phyloP scores from a whole-genome alignment of 1,140 invertebrate genomes.

The Hyles euphorbiae region DNA sequence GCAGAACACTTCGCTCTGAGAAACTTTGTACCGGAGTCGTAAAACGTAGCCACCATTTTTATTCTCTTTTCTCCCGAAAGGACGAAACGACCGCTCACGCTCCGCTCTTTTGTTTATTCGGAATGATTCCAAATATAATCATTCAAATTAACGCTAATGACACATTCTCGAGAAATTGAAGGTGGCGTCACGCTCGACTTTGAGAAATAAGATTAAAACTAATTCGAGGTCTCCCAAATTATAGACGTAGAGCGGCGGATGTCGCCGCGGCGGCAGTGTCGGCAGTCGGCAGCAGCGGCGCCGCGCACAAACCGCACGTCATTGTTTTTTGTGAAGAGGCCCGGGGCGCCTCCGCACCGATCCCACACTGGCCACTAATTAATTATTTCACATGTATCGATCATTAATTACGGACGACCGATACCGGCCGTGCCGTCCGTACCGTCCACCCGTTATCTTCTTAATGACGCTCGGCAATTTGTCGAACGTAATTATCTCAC shows the following conservation, averaged over 20 bases:
- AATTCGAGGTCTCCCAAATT: slow-evolving; percentile 72
- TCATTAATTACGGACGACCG: slow-evolving; percentile 69
- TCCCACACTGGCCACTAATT: slow-evolving; percentile 61
- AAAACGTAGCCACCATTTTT: slow-evolving; percentile 12
- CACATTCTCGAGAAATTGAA: slow-evolving; percentile 50
- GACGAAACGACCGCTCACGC: slow-evolving; percentile 4
- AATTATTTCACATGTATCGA: slow-evolving; percentile 74
- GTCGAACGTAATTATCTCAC: slow-evolving; percentile 68
- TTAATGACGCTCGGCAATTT: slow-evolving; percentile 69
- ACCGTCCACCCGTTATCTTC: slow-evolving; percentile 60
- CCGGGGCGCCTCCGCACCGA: slow-evolving; percentile 54
- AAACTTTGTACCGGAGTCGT: slow-evolving; percentile 24
- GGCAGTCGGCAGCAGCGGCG: slow-evolving; percentile 50
- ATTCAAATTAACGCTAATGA: slow-evolving; percentile 68
- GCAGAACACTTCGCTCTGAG: slow-evolving; percentile 15
- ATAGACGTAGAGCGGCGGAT: slow-evolving; percentile 61
- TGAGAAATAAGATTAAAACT: slow-evolving; percentile 64
- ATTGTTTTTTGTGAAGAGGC: slow-evolving; percentile 70
- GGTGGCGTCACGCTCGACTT: slow-evolving; percentile 61
- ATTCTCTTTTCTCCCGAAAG: slow-evolving; percentile 18
- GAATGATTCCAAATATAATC: slow-evolving; percentile 47
- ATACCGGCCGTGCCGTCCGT: slow-evolving; percentile 30
- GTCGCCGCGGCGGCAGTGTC: slow-evolving; percentile 44
- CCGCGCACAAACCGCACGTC: slow-evolving; percentile 63
- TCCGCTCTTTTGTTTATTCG: slow-evolving; percentile 21